Conservation (phyloP, 2,888 invertebrate species). For the Fabriciana adippe region DNA sequence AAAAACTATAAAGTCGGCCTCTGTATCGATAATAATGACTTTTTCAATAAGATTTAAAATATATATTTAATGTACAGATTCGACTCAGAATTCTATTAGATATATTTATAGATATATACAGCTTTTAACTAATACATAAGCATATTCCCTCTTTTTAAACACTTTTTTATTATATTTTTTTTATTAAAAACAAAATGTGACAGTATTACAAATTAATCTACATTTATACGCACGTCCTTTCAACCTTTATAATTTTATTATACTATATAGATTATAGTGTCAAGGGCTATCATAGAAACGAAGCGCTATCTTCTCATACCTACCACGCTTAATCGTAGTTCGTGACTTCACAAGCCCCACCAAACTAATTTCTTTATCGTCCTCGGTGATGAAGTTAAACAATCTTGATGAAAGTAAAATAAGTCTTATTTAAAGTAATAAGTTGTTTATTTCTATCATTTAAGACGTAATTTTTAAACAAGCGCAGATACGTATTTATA, state of each 20-base stretch:
- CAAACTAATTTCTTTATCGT: conserved; percentile 7
- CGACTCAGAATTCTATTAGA: no score
- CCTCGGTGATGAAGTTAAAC: neutral
- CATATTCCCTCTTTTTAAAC: no score
- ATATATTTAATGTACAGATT: no score
- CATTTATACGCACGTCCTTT: neutral
- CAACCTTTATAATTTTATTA: conserved; percentile 17
- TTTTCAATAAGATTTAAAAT: no score
- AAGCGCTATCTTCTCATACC: conserved; percentile 2
- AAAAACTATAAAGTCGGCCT: no score
- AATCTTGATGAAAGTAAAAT: neutral
- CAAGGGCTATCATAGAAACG: conserved; percentile 12
- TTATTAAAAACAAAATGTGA: neutral
- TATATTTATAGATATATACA: no score
- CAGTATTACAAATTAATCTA: neutral
- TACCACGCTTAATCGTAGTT: conserved; percentile 10
- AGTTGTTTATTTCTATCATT: neutral
- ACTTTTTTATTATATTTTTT: no score
- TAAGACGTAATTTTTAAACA: neutral
- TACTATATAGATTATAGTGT: conserved; percentile 12
- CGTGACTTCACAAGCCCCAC: conserved; percentile 7
- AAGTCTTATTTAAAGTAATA: neutral
- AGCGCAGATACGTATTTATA: no score
- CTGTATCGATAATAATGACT: no score
- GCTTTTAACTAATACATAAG: no score